phyloP scores from a whole-genome alignment of 2,888 invertebrate genomes.

The Scaptomyza caliginosa region DNA sequence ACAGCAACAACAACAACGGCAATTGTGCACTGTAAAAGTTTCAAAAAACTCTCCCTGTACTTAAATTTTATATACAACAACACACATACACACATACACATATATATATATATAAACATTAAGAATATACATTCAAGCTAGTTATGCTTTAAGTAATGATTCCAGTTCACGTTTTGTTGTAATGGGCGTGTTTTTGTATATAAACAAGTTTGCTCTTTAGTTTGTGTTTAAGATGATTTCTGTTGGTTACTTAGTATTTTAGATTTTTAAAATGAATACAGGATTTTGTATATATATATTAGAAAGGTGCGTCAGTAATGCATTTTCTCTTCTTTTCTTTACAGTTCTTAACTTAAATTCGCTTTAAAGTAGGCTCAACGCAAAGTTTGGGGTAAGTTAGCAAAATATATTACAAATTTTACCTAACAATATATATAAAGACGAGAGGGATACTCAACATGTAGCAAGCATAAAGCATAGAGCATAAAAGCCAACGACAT shows the following conservation, averaged over 20 bases:
- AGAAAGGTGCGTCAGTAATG: too few relatives aligned
- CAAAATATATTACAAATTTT: neutral
- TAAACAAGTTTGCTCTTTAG: too few relatives aligned
- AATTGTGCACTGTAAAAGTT: constrained; percentile 38
- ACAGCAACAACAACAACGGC: constrained; percentile 30
- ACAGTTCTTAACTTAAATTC: neutral
- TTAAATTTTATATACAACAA: neutral
- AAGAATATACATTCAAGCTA: too few relatives aligned
- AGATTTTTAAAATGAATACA: too few relatives aligned
- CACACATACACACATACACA: neutral
- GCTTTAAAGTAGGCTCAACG: neutral
- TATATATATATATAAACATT: neutral
- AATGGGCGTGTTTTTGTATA: too few relatives aligned
- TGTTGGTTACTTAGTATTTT: too few relatives aligned
- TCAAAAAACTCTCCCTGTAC: constrained; percentile 30
- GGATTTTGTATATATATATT: too few relatives aligned
- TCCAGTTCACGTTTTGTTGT: neutral
- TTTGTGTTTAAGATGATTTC: too few relatives aligned
- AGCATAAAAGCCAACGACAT: neutral
- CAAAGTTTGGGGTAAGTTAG: constrained; percentile 6
- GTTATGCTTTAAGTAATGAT: neutral
- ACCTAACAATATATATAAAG: too few relatives aligned
- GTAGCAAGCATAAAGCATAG: neutral
- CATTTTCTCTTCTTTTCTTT: constrained; percentile 1
- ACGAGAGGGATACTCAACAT: too few relatives aligned